phyloP scores from a whole-genome alignment of 2,113 vertebrate genomes.

The Cyrtonyx montezumae region DNA sequence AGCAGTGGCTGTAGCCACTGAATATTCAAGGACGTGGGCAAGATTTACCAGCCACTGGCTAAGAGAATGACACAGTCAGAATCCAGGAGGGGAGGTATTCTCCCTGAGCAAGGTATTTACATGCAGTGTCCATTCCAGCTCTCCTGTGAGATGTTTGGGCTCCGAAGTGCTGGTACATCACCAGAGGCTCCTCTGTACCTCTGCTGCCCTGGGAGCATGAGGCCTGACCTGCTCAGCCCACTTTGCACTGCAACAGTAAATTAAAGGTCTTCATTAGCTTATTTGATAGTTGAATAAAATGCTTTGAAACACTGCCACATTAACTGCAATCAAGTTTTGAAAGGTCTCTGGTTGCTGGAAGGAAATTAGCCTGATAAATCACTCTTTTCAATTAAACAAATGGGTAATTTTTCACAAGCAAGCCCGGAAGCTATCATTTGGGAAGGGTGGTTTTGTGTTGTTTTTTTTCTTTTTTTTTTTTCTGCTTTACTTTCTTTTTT shows the following conservation, averaged over 20 bases:
- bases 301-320: constrained; percentile 39
- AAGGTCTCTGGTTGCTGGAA: constrained; percentile 66
- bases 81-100: background rate
- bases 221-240: background rate
- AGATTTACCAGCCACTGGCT: background rate
- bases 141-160: background rate
- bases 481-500: background rate
- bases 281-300: constrained; percentile 54
- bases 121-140: background rate
- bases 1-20: background rate
- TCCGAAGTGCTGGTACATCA: background rate
- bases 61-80: background rate
- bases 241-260: constrained; percentile 43
- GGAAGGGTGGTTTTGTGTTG: background rate
- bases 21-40: background rate
- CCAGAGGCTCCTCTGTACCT: background rate
- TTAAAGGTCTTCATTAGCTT: constrained; percentile 58
- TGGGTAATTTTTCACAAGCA: constrained; percentile 25
- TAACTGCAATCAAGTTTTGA: constrained; percentile 56
- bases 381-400: constrained; percentile 49
- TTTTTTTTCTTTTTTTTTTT: background rate
- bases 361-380: constrained; percentile 43
- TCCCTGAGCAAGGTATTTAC: background rate
- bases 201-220: background rate
- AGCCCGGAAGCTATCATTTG: background rate